phyloP scores from a whole-genome alignment of 1,140 invertebrate species.

The Drosophila malerkotliana region DNA sequence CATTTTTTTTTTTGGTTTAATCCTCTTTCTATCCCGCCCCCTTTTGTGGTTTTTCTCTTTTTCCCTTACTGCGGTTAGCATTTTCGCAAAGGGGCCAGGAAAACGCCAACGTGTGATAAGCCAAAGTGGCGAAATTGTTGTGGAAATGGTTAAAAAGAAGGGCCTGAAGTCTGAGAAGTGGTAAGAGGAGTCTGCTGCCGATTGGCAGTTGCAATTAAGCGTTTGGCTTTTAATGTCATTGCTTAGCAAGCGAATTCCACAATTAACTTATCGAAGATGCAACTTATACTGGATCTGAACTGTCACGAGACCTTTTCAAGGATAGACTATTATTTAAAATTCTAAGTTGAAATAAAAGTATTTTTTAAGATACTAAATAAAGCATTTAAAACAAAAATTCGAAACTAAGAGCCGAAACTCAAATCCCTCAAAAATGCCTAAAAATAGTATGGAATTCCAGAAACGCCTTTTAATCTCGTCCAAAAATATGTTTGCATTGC shows the following conservation, averaged over 20 bases:
- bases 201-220: slow-evolving; percentile 75
- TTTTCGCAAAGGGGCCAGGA: slow-evolving; percentile 16
- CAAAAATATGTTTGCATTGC: background rate
- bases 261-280: slow-evolving; percentile 26
- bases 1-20: slow-evolving; percentile 12
- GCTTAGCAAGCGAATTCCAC: slow-evolving; percentile 27
- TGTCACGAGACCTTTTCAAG: too few relatives aligned
- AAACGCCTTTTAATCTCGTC: background rate
- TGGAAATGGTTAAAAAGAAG: background rate
- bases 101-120: slow-evolving; percentile 43
- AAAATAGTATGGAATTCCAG: too few relatives aligned
- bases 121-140: slow-evolving; percentile 29
- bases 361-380: too few relatives aligned
- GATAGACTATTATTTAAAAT: too few relatives aligned
- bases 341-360: too few relatives aligned
- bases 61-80: slow-evolving; percentile 31
- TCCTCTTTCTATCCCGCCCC: background rate
- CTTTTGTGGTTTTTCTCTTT: slow-evolving; percentile 36
- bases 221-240: slow-evolving; percentile 61
- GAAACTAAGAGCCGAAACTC: too few relatives aligned
- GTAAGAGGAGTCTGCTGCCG: slow-evolving; percentile 35
- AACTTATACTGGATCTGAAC: background rate
- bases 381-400: too few relatives aligned
- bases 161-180: background rate
- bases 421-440: background rate